Evolutionary conservation across 1,140 invertebrate species (phyloP), one percentile per base, ranked within the genome.

Genomic region (Caerostris darwini): DNA sequence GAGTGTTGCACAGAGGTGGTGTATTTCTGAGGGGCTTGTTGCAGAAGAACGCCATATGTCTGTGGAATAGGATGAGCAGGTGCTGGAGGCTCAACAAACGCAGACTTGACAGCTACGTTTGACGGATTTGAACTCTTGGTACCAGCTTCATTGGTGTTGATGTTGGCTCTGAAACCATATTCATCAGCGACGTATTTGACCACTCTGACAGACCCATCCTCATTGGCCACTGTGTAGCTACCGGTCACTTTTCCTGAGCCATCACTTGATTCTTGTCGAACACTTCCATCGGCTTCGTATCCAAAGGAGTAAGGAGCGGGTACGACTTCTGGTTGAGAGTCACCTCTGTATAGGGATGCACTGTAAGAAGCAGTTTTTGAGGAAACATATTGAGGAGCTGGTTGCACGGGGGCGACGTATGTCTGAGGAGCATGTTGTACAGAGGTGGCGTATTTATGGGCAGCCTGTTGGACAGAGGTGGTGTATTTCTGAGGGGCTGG

Each of bases 161-260:
- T 59, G 8, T 94, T 67, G 12, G 93, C 93, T 3, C 93, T 7
- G 86, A 94, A 94, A 3, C 93, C 93, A 8, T 90, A 10, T 19
- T 89, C 86, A 61, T 94, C 93, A 5, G 93, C 93, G 4, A 94
- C 87, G 54, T 94, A 94, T 7, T 89, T 90, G 64, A 95, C 95
- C 5, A 90, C 67, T 81, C 95, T 69, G 4, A 92, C 34, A 6
- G 94, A 83, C 0, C 95, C 95, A 69, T 95, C 95, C n/a, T 94
- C 95, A 17, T 95, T 91, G 61, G 82, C 71, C 10, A 95, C 90
- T 6, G 94, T 83, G 95, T 95, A 95, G 56, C 69, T 61, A 2
- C 95, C 95, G 7, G 90, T 94, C 17, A 95, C 94, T 61, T 91
- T 94, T 3, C 95, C 95, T n/a, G 92, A 93, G 0, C 53, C 95